phyloP scores from a whole-genome alignment of 2,888 invertebrate genomes.

The Dione vanillae region DNA sequence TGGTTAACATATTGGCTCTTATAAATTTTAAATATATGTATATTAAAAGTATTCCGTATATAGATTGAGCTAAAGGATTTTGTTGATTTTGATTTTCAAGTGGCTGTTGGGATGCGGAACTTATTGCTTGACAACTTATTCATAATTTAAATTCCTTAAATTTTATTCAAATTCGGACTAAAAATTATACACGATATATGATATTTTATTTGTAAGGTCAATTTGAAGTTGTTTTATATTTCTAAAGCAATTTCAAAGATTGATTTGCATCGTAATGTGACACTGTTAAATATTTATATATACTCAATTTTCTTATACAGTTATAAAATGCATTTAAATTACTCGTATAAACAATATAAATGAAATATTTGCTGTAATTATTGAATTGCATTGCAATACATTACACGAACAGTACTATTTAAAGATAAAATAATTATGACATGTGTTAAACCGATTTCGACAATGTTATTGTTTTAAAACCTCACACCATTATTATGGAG shows the following conservation, averaged over 20 bases:
- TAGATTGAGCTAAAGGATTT: no score
- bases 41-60: no score
- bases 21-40: no score
- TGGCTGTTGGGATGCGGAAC: no score
- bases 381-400: no score
- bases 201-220: background rate
- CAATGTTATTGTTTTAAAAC: constrained; percentile 42
- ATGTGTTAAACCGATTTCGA: constrained; percentile 33
- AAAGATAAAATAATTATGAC: constrained; percentile 13
- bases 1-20: background rate
- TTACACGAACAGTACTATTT: constrained; percentile 6
- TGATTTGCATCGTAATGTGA: background rate
- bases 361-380: background rate
- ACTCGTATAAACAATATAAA: background rate
- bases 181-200: background rate
- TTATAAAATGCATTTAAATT: background rate
- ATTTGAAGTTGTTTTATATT: background rate
- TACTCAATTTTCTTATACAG: background rate
- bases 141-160: background rate
- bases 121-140: no score
- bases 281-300: background rate
- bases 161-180: background rate
- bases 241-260: background rate
- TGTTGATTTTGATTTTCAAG: no score
- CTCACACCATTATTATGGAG: constrained; percentile 38